A percentile compares a stretch with the other conserved stretches of the same genome.
These are phyloP conservation scores for Myotis brandtii DNA, from an alignment of 2,113 vertebrate species.

Conservation along the genomic window DNA sequence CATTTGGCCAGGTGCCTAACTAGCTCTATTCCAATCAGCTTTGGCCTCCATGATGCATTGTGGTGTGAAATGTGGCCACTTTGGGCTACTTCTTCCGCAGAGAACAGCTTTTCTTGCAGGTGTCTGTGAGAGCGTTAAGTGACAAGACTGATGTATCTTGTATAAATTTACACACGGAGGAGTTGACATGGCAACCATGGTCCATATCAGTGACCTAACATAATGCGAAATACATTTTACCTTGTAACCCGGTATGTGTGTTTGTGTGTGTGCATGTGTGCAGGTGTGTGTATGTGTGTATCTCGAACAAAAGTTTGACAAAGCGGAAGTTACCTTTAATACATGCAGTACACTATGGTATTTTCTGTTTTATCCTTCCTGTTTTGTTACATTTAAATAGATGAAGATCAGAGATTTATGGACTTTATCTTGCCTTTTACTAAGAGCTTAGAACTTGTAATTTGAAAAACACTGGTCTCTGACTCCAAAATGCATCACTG, in stretches of 20 bases:
- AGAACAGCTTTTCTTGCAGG: neutral
- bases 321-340: neutral
- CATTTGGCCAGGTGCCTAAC: neutral
- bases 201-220: neutral
- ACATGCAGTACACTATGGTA: no score
- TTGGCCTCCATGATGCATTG: neutral
- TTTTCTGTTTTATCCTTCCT: neutral
- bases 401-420: neutral
- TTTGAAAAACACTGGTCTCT: neutral
- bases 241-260: neutral
- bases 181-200: neutral
- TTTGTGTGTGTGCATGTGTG: neutral
- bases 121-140: neutral
- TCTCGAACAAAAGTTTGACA: neutral
- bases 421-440: neutral
- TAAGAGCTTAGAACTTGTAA: neutral
- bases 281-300: neutral
- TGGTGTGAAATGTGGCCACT: neutral
- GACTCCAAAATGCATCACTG: neutral
- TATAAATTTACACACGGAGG: neutral
- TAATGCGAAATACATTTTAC: neutral
- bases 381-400: neutral
- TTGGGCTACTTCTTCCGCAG: neutral
- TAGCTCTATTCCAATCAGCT: neutral
- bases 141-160: neutral